A percentile compares a stretch with the other conserved stretches of the same genome.
phyloP scores from a whole-genome alignment of 2,888 invertebrate species.

The Operophtera brumata region DNA sequence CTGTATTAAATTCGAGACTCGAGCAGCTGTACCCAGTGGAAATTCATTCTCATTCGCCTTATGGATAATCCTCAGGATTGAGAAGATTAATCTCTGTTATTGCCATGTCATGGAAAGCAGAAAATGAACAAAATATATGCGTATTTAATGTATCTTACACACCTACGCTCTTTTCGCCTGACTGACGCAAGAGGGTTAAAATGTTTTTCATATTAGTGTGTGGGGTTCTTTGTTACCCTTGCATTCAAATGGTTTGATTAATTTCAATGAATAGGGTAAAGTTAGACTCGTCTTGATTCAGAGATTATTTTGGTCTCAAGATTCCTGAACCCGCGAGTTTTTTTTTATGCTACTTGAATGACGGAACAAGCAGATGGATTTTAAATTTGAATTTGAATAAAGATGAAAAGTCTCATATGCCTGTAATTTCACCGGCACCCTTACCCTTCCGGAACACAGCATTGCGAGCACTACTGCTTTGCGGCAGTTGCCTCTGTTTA shows the following conservation, averaged over 20 bases:
- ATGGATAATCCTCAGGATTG: slow-evolving; percentile 13
- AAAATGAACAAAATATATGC: slow-evolving; percentile 7
- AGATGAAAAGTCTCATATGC: too few species aligned
- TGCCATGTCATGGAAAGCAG: slow-evolving; percentile 11
- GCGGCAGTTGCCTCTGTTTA: too few species aligned
- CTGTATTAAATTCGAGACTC: background rate
- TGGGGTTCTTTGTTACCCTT: background rate
- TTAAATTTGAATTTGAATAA: too few species aligned
- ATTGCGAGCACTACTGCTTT: too few species aligned
- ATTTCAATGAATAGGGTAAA: background rate
- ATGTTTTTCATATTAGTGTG: background rate
- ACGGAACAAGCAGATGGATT: too few species aligned
- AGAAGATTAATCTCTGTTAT: slow-evolving; percentile 16
- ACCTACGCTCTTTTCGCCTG: background rate
- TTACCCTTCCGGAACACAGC: too few species aligned
- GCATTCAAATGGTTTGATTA: background rate
- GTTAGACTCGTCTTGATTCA: background rate
- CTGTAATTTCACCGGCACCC: too few species aligned
- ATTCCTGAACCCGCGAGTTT: too few species aligned
- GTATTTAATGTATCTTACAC: background rate
- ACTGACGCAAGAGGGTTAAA: background rate
- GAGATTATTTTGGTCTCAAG: too few species aligned
- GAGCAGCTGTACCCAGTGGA: background rate
- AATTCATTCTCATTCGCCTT: slow-evolving; percentile 1
- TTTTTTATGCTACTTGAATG: too few species aligned